These are phyloP conservation scores for Macropodus opercularis DNA, from an alignment of 2,797 vertebrate species.

Conservation along the genomic window DNA sequence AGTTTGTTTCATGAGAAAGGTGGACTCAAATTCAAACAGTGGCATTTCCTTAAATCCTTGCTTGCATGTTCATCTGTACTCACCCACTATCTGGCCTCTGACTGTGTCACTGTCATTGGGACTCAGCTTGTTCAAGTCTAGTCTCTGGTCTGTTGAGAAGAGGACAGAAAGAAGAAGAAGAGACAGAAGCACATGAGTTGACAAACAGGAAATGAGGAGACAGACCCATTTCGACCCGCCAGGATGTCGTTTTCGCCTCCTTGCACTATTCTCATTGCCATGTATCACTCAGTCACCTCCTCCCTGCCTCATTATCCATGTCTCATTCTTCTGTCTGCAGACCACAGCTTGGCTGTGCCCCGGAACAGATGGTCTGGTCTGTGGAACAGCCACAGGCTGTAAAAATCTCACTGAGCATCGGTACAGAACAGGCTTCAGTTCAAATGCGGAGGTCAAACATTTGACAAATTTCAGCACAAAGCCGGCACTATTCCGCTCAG, in stretches of 20 bases:
- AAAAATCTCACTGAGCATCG: conserved; percentile 64
- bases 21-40: neutral
- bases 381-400: conserved; percentile 66
- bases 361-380: conserved; percentile 72
- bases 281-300: conserved; percentile 59
- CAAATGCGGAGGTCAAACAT: conserved; percentile 76
- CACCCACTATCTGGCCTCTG: conserved; percentile 97
- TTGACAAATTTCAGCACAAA: conserved; percentile 80
- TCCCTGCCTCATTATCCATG: conserved; percentile 62
- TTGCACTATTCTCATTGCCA: conserved; percentile 49
- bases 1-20: no score
- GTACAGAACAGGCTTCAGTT: conserved; percentile 68
- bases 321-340: conserved; percentile 64
- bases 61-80: conserved; percentile 63
- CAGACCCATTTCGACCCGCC: conserved; percentile 48
- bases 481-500: conserved; percentile 77
- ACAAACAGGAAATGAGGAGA: conserved; percentile 49
- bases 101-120: conserved; percentile 97
- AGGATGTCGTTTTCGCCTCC: conserved; percentile 22
- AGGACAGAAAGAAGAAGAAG: conserved; percentile 14
- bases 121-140: conserved; percentile 98
- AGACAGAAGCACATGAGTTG: conserved; percentile 27
- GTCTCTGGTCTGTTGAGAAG: conserved; percentile 90
- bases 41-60: neutral
- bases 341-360: conserved; percentile 63